A percentile compares a stretch with the other conserved stretches of the same genome.
phyloP scores from a whole-genome alignment of 2,797 vertebrate species.

The Menidia menidia region DNA sequence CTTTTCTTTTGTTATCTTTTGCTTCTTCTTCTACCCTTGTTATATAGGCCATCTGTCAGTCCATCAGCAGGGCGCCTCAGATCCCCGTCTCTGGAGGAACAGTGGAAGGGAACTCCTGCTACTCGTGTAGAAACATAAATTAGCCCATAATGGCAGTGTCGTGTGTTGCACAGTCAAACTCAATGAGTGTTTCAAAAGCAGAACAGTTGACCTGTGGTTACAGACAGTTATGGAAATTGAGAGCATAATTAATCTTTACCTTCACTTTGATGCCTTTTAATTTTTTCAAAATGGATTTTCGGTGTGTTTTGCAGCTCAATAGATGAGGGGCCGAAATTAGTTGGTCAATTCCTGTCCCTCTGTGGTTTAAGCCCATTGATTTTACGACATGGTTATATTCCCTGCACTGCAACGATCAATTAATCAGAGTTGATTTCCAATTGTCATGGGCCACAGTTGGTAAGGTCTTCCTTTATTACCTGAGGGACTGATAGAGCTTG shows the following conservation, averaged over 20 bases:
- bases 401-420: constrained; percentile 71
- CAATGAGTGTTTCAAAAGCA: constrained; percentile 47
- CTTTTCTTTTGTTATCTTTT: background rate
- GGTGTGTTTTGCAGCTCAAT: constrained; percentile 65
- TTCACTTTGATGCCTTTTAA: constrained; percentile 53
- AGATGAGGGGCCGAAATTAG: constrained; percentile 58
- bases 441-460: constrained; percentile 66
- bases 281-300: constrained; percentile 74
- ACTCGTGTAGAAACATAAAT: constrained; percentile 37
- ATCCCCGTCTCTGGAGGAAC: constrained; percentile 32
- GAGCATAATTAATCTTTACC: constrained; percentile 56
- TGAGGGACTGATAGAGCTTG: constrained; percentile 59
- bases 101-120: constrained; percentile 26
- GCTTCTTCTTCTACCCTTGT: constrained; percentile 19
- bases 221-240: constrained; percentile 42
- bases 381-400: constrained; percentile 68
- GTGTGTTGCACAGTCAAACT: constrained; percentile 40
- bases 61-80: constrained; percentile 30
- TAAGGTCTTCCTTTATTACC: constrained; percentile 65
- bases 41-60: constrained; percentile 39
- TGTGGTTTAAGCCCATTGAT: constrained; percentile 69
- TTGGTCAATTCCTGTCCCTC: constrained; percentile 63
- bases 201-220: constrained; percentile 45
- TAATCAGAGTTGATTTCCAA: constrained; percentile 80
- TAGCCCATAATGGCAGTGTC: constrained; percentile 32